Evolutionary conservation across 2,888 invertebrate species (phyloP), one percentile per base, ranked within the genome.

Genomic region (Polyommatus iphigenia): DNA sequence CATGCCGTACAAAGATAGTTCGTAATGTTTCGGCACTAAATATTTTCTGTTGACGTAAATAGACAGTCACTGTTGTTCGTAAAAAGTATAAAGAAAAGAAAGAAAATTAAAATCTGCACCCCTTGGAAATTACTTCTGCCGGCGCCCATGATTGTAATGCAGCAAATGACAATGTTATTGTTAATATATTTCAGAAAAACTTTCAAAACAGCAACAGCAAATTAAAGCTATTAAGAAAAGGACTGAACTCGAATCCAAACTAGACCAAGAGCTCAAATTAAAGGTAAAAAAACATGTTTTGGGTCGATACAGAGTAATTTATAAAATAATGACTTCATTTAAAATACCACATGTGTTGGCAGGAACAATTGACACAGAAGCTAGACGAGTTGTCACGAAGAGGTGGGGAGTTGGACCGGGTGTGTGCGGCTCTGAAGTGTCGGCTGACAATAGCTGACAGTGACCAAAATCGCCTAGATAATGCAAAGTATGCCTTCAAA

Each of bases 371-470:
- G 0, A 87, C 78, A 0, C 85, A 87, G 18, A 85, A 86, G 1
- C 79, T 91, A 1, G 82, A 85, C 0, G 88, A 91, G 80, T 78
- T 91, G 3, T 81, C 83, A 0, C 83, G 84, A 0, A 84, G 89
- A 0, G 82, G 84, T 2, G 81, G 80, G 0, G 89, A 91, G 76
- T 78, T 92, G 78, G 91, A 91, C n/a, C 78, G 86, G 3, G 86
- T 91, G 0, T 91, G 92, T 54, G 81, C 87, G 0, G 81, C 83
- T 3, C 87, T 90, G 15, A 84, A 87, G 5, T 83, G 88, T 0
- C 84, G 85, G 13, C 85, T 90, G 3, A 87, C 87, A 1, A 92
- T 93, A 4, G 85, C 90, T 0, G 92, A 92, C 32, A 89, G 88
- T 1, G 93, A 93, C 54, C 84, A 86, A 46, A 86, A 87, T 7